Conservation (phyloP, 2,888 invertebrate genomes). For the Pyralis farinalis region DNA sequence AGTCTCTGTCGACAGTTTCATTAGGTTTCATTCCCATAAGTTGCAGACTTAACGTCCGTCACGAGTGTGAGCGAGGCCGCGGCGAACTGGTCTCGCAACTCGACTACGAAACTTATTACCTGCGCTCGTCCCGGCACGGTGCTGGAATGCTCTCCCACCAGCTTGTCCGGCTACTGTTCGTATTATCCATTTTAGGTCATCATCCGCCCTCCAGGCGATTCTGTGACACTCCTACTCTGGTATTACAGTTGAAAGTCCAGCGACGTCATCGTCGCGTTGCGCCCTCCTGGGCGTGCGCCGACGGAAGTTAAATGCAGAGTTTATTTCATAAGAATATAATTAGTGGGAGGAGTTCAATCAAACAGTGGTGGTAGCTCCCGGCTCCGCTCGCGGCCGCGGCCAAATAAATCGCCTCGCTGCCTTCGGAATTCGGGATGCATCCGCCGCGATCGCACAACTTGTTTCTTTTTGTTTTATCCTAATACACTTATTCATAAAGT, state of each 20-base stretch:
- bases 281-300: constrained; percentile 18
- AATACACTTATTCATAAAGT: constrained; percentile 9
- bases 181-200: constrained; percentile 32
- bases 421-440: constrained; percentile 24
- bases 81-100: too few species aligned
- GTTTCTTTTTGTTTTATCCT: constrained; percentile 11
- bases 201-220: not conserved
- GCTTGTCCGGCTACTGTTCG: constrained; percentile 38
- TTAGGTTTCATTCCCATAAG: too few species aligned
- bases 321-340: constrained; percentile 79
- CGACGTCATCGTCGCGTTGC: constrained; percentile 1
- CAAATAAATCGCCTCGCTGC: constrained; percentile 43
- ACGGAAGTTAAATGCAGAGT: constrained; percentile 63
- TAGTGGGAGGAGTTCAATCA: constrained; percentile 78
- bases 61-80: too few species aligned
- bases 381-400: constrained; percentile 30
- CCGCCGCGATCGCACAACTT: constrained; percentile 4
- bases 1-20: too few species aligned
- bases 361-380: constrained; percentile 51
- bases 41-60: too few species aligned
- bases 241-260: constrained; percentile 4
- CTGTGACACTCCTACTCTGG: not conserved
- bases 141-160: constrained; percentile 21
- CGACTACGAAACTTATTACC: constrained; percentile 14
- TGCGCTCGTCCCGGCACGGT: constrained; percentile 24